These are phyloP conservation scores for Bombyx huttoni DNA, from an alignment of 2,888 invertebrate genomes.

Conservation along the genomic window DNA sequence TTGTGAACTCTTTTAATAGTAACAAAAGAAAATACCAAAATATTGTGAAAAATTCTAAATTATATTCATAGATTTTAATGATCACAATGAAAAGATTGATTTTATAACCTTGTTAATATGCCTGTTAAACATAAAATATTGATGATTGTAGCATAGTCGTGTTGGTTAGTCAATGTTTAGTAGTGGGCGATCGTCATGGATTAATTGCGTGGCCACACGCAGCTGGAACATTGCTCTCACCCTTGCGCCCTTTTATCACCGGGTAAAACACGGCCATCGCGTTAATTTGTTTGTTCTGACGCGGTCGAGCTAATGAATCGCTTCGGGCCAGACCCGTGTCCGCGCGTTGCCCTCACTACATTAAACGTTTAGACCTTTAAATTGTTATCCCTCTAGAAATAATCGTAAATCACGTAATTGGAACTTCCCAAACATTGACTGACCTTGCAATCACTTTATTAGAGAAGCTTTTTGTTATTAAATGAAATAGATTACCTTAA, in stretches of 20 bases:
- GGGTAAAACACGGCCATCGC: slow-evolving; percentile 61
- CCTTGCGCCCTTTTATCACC: slow-evolving; percentile 65
- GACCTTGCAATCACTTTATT: neutral
- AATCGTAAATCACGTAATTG: slow-evolving; percentile 55
- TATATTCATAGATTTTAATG: too few species aligned
- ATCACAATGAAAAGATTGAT: too few species aligned
- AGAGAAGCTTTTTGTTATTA: neutral
- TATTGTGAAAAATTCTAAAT: too few species aligned
- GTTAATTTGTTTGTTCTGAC: slow-evolving; percentile 71
- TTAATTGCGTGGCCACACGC: slow-evolving; percentile 55
- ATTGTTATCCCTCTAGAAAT: slow-evolving; percentile 51
- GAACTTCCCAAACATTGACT: slow-evolving; percentile 6
- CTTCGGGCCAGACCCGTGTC: slow-evolving; percentile 60
- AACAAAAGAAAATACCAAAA: too few species aligned
- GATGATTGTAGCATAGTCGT: neutral
- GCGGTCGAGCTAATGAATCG: slow-evolving; percentile 68
- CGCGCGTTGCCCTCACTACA: slow-evolving; percentile 42
- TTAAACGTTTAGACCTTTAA: slow-evolving; percentile 62
- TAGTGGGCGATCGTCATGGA: slow-evolving; percentile 13
- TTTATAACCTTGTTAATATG: too few species aligned
- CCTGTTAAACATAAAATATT: too few species aligned
- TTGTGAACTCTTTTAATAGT: neutral
- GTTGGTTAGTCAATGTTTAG: neutral
- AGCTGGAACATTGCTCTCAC: slow-evolving; percentile 56
- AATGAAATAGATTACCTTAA: neutral